Evolutionary conservation across 2,888 invertebrate species (phyloP), one percentile per base, ranked within the genome.

Genomic region (Lepidocyrtoides sp.): DNA sequence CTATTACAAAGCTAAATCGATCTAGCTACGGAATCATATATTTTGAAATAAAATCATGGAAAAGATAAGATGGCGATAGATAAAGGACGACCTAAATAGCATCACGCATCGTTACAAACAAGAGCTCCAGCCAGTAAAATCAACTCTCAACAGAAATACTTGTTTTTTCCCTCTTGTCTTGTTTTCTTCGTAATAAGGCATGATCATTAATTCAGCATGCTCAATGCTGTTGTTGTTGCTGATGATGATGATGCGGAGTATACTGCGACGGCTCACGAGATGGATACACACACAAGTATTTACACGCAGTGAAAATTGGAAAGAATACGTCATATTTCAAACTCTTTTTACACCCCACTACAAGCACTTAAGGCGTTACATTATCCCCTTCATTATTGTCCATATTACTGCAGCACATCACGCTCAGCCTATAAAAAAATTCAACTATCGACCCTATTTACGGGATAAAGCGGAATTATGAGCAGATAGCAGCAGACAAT

Each of bases 301-400:
- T n/a, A n/a, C 23, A 82, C 82, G 63, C 41, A 63, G 26, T 82
- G 75, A 51, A 82, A 82, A 89, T 83, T 89, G 72, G 75, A 48
- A 85, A 85, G 69, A 85, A 84, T 85, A 83, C 86, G 69, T 85
- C 91, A 89, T 91, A 89, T 87, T 91, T 91, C 83, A 91, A 87
- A 91, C 81, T 79, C 88, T 79, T 77, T 82, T 82, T 88, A 88
- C 91, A 89, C 92, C 89, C 89, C 89, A 86, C 82, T 89, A 90
- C 92, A 92, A 87, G 83, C 89, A 89, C 92, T 92, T 92, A 89
- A 92, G 92, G 92, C 92, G 92, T 92, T 92, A 92, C 91, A 89
- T 92, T 91, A 91, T 85, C 91, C 89, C 92, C 84, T 86, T 83
- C 90, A 92, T 92, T 92, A 92, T 87, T 92, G 48, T 84, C 86